phyloP scores from a whole-genome alignment of 35 echinoderm and acorn worm species.

The Ophiothrix spiculata region DNA sequence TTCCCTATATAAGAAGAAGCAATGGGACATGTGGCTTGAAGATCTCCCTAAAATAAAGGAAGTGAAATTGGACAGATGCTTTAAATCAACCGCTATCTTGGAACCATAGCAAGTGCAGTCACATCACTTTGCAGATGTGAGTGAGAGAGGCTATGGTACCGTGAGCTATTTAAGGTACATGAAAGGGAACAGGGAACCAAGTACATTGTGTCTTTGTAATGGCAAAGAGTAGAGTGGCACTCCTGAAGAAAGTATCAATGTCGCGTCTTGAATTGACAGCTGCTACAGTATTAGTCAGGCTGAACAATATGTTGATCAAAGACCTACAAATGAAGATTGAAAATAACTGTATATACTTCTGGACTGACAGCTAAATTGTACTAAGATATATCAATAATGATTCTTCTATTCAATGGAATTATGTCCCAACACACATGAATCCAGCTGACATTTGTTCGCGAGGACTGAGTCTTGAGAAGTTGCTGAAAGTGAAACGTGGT shows the following conservation, averaged over 20 bases:
- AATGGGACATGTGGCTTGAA: slow-evolving; percentile 40
- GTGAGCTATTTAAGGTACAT: slow-evolving; percentile 9
- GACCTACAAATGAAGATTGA: slow-evolving; percentile 28
- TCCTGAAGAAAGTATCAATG: slow-evolving; percentile 33
- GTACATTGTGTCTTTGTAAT: slow-evolving; percentile 29
- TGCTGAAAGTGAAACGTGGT: slow-evolving; percentile 5
- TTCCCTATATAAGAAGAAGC: not conserved
- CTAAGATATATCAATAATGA: slow-evolving; percentile 51
- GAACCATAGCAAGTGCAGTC: slow-evolving; percentile 3
- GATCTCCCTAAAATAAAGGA: slow-evolving; percentile 25
- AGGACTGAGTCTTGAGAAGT: slow-evolving; percentile 29
- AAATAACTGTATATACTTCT: slow-evolving; percentile 1
- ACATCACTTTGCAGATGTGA: slow-evolving; percentile 53
- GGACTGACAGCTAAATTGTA: slow-evolving; percentile 52
- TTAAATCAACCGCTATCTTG: slow-evolving; percentile 15
- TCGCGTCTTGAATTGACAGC: slow-evolving; percentile 41
- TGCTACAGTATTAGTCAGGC: slow-evolving; percentile 31
- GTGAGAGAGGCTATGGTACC: slow-evolving; percentile 34
- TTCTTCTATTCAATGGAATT: slow-evolving; percentile 19
- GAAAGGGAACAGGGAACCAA: not conserved
- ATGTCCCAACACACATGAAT: slow-evolving; percentile 27
- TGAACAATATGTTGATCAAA: slow-evolving; percentile 20
- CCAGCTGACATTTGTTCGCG: slow-evolving; percentile 40
- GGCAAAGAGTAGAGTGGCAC: slow-evolving; percentile 26
- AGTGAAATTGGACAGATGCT: slow-evolving; percentile 22